Conservation (phyloP, 2,888 invertebrate genomes). For the Trichopria drosophilae region DNA sequence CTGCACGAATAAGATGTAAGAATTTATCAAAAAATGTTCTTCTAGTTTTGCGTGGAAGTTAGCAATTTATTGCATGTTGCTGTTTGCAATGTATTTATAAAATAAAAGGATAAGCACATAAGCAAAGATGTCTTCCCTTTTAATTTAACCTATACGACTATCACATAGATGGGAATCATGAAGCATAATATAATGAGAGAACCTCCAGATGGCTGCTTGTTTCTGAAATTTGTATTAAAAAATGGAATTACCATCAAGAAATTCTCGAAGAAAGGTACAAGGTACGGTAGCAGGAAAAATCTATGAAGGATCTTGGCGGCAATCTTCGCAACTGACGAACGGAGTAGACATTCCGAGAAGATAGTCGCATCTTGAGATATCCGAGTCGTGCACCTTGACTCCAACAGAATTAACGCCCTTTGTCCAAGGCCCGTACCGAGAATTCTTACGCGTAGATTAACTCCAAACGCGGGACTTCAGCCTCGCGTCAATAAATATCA, state of each 20-base stretch:
- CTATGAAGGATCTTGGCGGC: conserved; percentile 18
- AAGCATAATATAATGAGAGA: too few relatives aligned
- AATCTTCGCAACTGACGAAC: conserved; percentile 11
- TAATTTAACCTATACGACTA: too few relatives aligned
- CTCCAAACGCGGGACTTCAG: conserved; percentile 5
- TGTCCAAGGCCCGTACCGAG: conserved; percentile 13
- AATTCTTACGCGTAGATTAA: conserved; percentile 13
- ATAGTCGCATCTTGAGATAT: background rate
- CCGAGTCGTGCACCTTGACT: conserved; percentile 16
- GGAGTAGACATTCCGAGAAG: conserved; percentile 25
- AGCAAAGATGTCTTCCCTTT: too few relatives aligned
- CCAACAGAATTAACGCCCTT: conserved; percentile 30
- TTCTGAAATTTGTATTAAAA: too few relatives aligned
- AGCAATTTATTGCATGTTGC: too few relatives aligned
- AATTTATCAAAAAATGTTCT: too few relatives aligned
- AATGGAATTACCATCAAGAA: background rate
- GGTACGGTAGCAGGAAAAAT: conserved; percentile 10
- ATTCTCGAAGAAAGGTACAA: background rate
- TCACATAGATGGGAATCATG: too few relatives aligned
- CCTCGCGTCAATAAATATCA: conserved; percentile 23
- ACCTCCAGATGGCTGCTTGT: too few relatives aligned
- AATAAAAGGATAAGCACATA: too few relatives aligned
- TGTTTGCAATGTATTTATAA: too few relatives aligned
- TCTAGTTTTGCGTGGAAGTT: too few relatives aligned
- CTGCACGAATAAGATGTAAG: too few relatives aligned